Evolutionary conservation across 2,797 vertebrate species (phyloP), one percentile per base, ranked within the genome.

Genomic region (Parauchenoglanis punctatus): DNA sequence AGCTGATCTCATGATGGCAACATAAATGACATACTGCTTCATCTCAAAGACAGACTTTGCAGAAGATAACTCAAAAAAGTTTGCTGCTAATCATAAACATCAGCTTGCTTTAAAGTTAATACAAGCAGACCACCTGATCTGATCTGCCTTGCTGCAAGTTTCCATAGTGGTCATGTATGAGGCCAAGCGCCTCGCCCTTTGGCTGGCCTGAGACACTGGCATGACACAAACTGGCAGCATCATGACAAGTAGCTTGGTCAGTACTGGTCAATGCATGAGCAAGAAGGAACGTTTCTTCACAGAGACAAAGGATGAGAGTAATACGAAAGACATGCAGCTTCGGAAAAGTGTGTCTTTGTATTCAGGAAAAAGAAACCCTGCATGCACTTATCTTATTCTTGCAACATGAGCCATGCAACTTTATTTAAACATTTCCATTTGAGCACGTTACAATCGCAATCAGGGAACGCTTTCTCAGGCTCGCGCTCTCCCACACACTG

Each of bases 131-230:
- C 40, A 67, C 63, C 65, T 83, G 65, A 68, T 68, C 61, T 83
- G 78, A 63, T 63, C 7, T 58, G 23, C 23, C 7, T 10, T 25
- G 58, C 12, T 83, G 35, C 20, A 81, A 81, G 58, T 63, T 63
- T 58, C 31, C 78, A 13, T 15, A 25, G 56, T 40, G 46, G 81
- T 67, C 61, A 83, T 52, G 81, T 13, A 54, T 56, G 28, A 6
- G 18, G 11, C 81, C 18, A 13, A 23, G 28, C 28, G 20, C 81
- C 81, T 83, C 65, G 65, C 81, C 81, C 81, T 70, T 35, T 83
- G 20, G 63, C 18, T 35, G 44, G 44, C 44, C 10, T 18, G 59
- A 28, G 44, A 67, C n/a, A 18, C n/a, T 67, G 49, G 65, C 81
- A 70, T 54, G 65, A 35, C 65, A 68, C 28, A 40, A 67, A 54